Evolutionary conservation across 2,797 vertebrate genomes (phyloP).

Genomic region (Acomys russatus): DNA sequence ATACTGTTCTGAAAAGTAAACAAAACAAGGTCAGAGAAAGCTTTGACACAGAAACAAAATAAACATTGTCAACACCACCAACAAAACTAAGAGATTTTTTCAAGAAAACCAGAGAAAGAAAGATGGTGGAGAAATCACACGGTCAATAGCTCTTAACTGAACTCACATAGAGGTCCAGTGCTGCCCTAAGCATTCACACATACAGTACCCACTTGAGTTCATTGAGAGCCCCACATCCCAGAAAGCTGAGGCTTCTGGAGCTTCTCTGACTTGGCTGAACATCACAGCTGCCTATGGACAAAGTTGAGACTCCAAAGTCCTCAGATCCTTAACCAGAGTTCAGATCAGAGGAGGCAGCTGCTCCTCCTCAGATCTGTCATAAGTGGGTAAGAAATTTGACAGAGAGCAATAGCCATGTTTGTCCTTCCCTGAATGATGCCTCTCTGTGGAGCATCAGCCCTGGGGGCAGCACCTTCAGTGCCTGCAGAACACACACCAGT

Average conservation of each 20-base stretch:
- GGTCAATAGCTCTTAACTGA: background rate
- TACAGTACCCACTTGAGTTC: background rate
- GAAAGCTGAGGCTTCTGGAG: background rate
- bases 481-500: background rate
- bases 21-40: background rate
- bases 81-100: background rate
- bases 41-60: conserved; percentile 13
- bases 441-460: background rate
- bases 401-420: background rate
- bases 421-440: background rate
- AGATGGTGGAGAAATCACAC: background rate
- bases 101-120: background rate
- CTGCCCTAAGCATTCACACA: background rate
- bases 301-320: background rate
- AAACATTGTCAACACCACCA: background rate
- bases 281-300: background rate
- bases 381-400: background rate
- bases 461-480: background rate
- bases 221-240: background rate
- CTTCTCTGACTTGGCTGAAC: background rate
- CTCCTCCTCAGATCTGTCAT: background rate
- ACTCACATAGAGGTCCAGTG: background rate
- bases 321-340: background rate
- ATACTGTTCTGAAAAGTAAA: background rate
- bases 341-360: background rate